Evolutionary conservation across 2,797 vertebrate species (phyloP).

Genomic region (Periparus ater): DNA sequence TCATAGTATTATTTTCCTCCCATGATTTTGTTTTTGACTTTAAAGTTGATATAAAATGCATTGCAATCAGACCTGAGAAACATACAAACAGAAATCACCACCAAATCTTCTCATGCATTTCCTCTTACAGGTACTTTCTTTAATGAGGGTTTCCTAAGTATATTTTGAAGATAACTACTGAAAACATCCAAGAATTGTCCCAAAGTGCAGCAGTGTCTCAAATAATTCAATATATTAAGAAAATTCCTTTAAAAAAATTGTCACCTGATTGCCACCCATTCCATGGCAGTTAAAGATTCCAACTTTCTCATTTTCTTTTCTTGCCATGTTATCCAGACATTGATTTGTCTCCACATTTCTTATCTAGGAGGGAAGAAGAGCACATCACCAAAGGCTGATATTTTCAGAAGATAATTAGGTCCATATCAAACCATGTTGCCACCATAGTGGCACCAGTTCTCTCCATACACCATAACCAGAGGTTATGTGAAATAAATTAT

Average conservation of each 20-base stretch:
- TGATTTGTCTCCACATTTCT: constrained; percentile 99
- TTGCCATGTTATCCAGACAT: constrained; percentile 99
- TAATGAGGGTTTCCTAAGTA: background rate
- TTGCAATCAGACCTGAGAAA: background rate
- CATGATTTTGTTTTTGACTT: background rate
- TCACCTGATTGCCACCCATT: constrained; percentile 99
- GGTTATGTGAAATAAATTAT: background rate
- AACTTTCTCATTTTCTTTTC: constrained; percentile 99
- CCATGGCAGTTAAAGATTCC: constrained; percentile 99
- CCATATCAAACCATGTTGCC: background rate
- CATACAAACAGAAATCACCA: background rate
- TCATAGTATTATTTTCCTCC: background rate
- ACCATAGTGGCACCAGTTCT: background rate
- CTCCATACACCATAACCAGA: background rate
- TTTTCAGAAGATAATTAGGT: background rate
- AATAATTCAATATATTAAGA: background rate
- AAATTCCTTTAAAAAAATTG: background rate
- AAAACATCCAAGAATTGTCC: background rate
- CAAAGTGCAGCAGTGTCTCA: background rate
- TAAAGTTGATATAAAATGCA: background rate
- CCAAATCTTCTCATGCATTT: background rate
- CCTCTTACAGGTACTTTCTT: background rate
- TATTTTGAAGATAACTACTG: background rate
- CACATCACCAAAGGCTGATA: background rate
- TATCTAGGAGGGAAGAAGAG: constrained; percentile 79